Conservation (phyloP, 2,888 invertebrate genomes). For the Apodemia zela region DNA sequence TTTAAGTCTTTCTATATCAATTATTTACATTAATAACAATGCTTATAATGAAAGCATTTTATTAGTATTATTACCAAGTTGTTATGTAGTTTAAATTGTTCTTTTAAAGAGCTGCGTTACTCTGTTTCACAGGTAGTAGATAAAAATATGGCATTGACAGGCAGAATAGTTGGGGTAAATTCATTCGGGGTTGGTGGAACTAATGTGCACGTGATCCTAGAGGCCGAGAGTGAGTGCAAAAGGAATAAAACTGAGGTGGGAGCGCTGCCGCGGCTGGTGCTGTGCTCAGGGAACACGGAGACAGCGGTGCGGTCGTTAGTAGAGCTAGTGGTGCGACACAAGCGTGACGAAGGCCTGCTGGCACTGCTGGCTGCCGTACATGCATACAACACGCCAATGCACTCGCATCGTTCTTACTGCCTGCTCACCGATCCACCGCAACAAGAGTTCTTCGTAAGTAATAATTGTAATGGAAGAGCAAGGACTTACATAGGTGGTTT, state of each 20-base stretch:
- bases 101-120: no score
- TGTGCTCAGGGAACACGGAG: conserved; percentile 92
- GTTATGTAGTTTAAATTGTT: no score
- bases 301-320: conserved; percentile 89
- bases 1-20: no score
- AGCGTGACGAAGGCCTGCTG: background rate
- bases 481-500: no score
- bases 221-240: background rate
- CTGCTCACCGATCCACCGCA: conserved; percentile 43
- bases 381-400: background rate
- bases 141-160: background rate
- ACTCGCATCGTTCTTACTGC: conserved; percentile 50
- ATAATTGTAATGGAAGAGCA: no score
- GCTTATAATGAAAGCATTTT: no score
- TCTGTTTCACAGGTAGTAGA: background rate
- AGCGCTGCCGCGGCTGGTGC: conserved; percentile 88
- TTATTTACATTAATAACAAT: no score
- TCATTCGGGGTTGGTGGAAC: background rate
- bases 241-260: background rate
- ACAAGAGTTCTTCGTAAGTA: background rate
- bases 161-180: background rate
- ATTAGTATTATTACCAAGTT: no score
- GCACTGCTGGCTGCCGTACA: background rate
- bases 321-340: conserved; percentile 96
- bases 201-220: background rate